Conservation (phyloP, 1,140 invertebrate species). For the Prorops nasuta region DNA sequence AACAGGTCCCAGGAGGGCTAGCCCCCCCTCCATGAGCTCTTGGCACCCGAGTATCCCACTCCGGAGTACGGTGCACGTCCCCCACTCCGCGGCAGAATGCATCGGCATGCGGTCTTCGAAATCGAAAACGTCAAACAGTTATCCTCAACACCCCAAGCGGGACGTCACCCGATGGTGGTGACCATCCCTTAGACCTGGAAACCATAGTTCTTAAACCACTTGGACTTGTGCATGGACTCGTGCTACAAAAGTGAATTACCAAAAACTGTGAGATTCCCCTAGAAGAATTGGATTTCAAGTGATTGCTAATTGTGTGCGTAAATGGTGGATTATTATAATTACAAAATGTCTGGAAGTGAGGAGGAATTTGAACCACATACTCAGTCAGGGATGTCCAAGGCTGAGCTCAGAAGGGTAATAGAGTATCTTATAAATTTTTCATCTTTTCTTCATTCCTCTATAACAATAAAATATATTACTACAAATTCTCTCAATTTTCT, state of each 20-base stretch:
- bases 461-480: too few relatives aligned
- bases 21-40: conserved; percentile 21
- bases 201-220: too few relatives aligned
- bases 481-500: too few relatives aligned
- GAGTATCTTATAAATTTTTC: not conserved
- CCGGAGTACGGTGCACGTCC: conserved; percentile 28
- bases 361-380: conserved; percentile 49
- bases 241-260: too few relatives aligned
- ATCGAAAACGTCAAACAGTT: conserved; percentile 59
- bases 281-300: too few relatives aligned
- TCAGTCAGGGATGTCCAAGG: conserved; percentile 51
- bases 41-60: conserved; percentile 35
- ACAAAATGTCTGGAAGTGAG: conserved; percentile 54
- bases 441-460: not conserved
- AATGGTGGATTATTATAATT: conserved; percentile 51
- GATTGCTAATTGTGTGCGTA: too few relatives aligned
- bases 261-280: too few relatives aligned
- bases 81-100: conserved; percentile 44
- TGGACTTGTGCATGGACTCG: too few relatives aligned
- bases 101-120: conserved; percentile 56
- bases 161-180: conserved; percentile 14
- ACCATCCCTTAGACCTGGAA: too few relatives aligned
- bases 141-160: conserved; percentile 40
- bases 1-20: conserved; percentile 50
- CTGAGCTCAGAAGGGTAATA: conserved; percentile 50